Percentiles rank a stretch among this genome's conserved stretches.
These are phyloP conservation scores for Leptopilina clavipes DNA, from an alignment of 1,140 invertebrate species.

Conservation along the genomic window DNA sequence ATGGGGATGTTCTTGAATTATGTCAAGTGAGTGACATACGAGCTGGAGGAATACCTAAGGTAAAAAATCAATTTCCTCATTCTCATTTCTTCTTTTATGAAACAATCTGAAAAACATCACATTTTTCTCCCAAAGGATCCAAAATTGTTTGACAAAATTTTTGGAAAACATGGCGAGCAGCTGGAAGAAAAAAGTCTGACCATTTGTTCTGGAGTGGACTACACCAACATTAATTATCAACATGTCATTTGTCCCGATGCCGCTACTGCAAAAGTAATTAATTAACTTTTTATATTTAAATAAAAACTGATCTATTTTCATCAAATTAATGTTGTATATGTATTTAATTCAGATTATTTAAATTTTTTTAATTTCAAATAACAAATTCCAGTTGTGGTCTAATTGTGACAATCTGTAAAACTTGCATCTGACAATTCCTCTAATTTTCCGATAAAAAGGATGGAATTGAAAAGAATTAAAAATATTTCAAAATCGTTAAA, in stretches of 20 bases:
- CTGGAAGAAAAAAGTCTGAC: slow-evolving; percentile 97
- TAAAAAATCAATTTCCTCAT: slow-evolving; percentile 69
- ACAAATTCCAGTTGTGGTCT: too few relatives aligned
- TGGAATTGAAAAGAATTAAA: too few relatives aligned
- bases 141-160: slow-evolving; percentile 87
- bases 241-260: slow-evolving; percentile 96
- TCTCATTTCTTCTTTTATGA: background rate
- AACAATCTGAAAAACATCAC: background rate
- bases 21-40: slow-evolving; percentile 98
- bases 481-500: too few relatives aligned
- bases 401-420: too few relatives aligned
- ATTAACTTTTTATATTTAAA: background rate
- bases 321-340: too few relatives aligned
- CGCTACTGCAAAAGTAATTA: slow-evolving; percentile 90
- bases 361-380: too few relatives aligned
- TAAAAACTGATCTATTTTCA: too few relatives aligned
- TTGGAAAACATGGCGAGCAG: slow-evolving; percentile 84
- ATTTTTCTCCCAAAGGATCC: slow-evolving; percentile 81
- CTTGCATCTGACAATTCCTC: too few relatives aligned
- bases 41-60: slow-evolving; percentile 90
- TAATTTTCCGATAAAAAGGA: too few relatives aligned
- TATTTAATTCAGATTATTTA: too few relatives aligned
- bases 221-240: slow-evolving; percentile 99
- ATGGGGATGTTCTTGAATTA: slow-evolving; percentile 96
- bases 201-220: slow-evolving; percentile 98